These are phyloP conservation scores for Semaprochilodus insignis DNA, from an alignment of 2,797 vertebrate species.

Conservation along the genomic window DNA sequence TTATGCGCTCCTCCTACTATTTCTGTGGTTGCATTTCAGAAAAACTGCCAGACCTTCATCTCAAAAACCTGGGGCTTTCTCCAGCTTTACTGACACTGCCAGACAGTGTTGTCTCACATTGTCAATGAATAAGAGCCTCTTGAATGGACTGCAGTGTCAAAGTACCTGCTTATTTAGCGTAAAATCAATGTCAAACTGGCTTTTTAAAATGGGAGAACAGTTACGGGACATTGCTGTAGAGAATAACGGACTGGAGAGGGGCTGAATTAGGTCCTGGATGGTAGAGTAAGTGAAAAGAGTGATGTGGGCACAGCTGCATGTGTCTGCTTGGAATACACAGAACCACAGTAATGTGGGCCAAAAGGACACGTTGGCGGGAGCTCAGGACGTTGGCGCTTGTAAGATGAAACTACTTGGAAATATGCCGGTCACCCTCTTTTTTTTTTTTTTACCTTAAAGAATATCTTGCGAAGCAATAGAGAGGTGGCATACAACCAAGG, in stretches of 20 bases:
- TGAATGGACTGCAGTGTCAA: conserved; percentile 20
- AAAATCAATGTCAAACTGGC: background rate
- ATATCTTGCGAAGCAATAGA: background rate
- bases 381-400: background rate
- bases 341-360: conserved; percentile 12
- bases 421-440: background rate
- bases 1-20: conserved; percentile 13
- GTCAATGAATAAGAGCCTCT: background rate
- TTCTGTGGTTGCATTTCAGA: conserved; percentile 17
- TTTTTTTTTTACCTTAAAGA: conserved; percentile 9
- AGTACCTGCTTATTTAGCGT: conserved; percentile 6
- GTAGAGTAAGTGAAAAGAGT: conserved; percentile 48
- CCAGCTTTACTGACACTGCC: background rate
- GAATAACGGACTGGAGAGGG: conserved; percentile 22
- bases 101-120: conserved; percentile 22
- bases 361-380: conserved; percentile 13
- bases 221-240: conserved; percentile 25
- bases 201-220: background rate
- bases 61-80: conserved; percentile 5
- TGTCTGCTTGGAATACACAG: background rate
- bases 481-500: background rate
- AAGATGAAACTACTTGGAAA: conserved; percentile 4
- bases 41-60: conserved; percentile 24
- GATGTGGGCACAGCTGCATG: conserved; percentile 10
- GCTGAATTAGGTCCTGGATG: conserved; percentile 37